Percentiles rank a stretch among this genome's conserved stretches.
These are phyloP conservation scores for Pissodes strobi DNA, from an alignment of 1,140 invertebrate species.

Conservation along the genomic window DNA sequence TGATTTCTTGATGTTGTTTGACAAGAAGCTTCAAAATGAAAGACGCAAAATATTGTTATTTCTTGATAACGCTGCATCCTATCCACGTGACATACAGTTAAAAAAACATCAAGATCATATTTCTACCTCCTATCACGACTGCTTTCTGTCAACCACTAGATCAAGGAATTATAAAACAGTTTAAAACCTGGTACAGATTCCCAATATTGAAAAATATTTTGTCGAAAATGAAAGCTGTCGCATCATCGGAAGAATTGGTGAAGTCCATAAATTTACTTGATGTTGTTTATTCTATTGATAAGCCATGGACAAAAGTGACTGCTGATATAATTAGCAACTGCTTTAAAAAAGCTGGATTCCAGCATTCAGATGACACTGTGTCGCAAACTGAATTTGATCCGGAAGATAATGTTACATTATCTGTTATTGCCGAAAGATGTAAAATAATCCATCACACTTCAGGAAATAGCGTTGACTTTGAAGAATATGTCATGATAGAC, in stretches of 20 bases:
- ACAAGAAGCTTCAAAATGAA: no score
- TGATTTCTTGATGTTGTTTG: no score
- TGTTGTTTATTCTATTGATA: background rate
- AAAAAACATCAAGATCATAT: slow-evolving; percentile 53
- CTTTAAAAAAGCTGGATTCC: no score
- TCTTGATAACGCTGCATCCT: slow-evolving; percentile 38
- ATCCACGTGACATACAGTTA: slow-evolving; percentile 45
- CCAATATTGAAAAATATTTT: slow-evolving; percentile 41
- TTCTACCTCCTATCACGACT: slow-evolving; percentile 59
- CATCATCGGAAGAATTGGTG: background rate
- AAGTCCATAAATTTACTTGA: slow-evolving; percentile 17
- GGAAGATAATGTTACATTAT: slow-evolving; percentile 7
- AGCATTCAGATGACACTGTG: background rate
- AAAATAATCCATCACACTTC: no score
- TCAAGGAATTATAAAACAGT: slow-evolving; percentile 57
- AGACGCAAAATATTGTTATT: slow-evolving; percentile 53
- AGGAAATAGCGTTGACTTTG: no score
- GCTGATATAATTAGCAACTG: no score
- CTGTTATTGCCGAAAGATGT: background rate
- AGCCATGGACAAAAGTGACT: no score
- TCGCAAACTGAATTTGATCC: slow-evolving; percentile 3
- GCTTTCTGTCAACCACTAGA: slow-evolving; percentile 58
- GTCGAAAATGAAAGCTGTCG: slow-evolving; percentile 4
- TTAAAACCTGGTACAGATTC: slow-evolving; percentile 48
- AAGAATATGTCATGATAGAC: no score